Conservation (phyloP, 2,888 invertebrate species). For the Limnephilus rhombicus region DNA sequence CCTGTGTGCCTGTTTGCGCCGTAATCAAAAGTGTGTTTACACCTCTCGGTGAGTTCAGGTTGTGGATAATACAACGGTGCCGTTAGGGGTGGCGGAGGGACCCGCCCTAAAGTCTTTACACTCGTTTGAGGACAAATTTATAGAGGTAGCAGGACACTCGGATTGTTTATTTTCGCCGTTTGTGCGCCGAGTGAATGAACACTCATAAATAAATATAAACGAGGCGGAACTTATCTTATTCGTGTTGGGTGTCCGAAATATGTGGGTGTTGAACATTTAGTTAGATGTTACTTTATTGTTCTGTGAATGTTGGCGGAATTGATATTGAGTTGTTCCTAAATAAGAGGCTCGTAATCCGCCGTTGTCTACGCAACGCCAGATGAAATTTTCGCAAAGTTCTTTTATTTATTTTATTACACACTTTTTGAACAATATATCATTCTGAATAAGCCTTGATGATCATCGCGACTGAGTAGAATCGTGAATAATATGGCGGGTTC, state of each 20-base stretch:
- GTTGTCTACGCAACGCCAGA: not conserved
- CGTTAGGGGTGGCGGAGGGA: not conserved
- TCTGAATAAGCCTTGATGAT: not conserved
- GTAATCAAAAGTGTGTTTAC: conserved; percentile 53
- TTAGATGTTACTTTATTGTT: not conserved
- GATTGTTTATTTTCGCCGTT: not conserved
- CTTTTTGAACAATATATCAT: not conserved
- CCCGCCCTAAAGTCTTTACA: conserved; percentile 4
- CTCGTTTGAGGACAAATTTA: conserved; percentile 23
- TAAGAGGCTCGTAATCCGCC: not conserved
- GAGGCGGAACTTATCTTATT: not conserved
- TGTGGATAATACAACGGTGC: conserved; percentile 23
- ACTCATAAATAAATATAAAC: conserved; percentile 19
- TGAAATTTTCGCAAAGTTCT: not conserved
- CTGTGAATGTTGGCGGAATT: not conserved
- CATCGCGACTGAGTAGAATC: not conserved
- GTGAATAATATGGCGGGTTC: not conserved
- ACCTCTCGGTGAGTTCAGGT: conserved; percentile 35
- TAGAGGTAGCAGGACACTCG: not conserved
- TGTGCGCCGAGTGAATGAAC: not conserved
- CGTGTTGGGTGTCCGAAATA: not conserved
- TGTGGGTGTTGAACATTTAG: conserved; percentile 1
- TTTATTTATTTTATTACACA: not conserved
- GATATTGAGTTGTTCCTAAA: not conserved
- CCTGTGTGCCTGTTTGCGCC: conserved; percentile 32